Percentiles rank a stretch among this genome's conserved stretches.
Conservation (phyloP, 1,140 invertebrate species). For the Trachymyrmex cornetzi region DNA sequence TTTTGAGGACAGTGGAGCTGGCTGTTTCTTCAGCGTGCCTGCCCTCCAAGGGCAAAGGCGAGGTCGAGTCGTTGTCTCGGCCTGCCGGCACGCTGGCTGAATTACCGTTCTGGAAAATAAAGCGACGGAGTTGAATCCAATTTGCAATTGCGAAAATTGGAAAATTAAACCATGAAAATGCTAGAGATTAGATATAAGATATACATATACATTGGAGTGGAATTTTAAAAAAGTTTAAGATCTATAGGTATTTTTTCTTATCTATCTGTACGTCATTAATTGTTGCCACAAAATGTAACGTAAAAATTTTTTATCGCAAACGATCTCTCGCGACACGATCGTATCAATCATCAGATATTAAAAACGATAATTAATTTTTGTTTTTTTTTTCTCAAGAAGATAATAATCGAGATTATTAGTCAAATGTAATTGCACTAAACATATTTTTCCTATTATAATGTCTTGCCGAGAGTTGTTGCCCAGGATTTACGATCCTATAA, state of each 20-base stretch:
- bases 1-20: conserved; percentile 60
- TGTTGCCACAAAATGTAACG: background rate
- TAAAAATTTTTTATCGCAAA: background rate
- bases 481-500: conserved; percentile 7
- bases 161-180: background rate
- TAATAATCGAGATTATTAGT: conserved; percentile 11
- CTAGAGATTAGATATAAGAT: background rate
- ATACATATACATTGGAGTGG: background rate
- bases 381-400: background rate
- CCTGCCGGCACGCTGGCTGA: conserved; percentile 62
- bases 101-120: conserved; percentile 67
- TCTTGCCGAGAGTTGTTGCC: background rate
- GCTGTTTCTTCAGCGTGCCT: conserved; percentile 59
- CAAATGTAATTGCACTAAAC: conserved; percentile 27
- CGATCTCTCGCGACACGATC: background rate
- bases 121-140: background rate
- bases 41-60: conserved; percentile 59
- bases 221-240: background rate
- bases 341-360: background rate
- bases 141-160: background rate
- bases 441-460: background rate
- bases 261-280: background rate
- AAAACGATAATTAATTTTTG: background rate
- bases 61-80: conserved; percentile 70
- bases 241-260: background rate